Evolutionary conservation across 2,113 vertebrate species (phyloP), one percentile per base, ranked within the genome.

Genomic region (human (Homo sapiens)): DNA sequence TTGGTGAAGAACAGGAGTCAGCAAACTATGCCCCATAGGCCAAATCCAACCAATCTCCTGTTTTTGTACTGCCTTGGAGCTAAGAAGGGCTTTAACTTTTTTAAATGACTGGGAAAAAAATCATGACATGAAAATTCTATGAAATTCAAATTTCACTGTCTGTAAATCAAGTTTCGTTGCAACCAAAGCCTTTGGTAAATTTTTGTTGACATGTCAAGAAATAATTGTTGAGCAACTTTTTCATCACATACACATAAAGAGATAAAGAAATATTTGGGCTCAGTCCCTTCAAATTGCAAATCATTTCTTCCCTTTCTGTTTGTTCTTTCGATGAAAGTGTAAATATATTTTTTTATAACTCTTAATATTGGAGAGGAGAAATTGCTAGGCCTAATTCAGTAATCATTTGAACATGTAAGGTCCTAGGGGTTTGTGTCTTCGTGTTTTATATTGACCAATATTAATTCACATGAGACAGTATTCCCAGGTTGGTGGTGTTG

Each of bases 211-310:
- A 50, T 78, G 16, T 85, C 86, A 93, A 78, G 78, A 96, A 90
- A 52, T 96, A 94, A 55, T 91, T 86, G 52, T 95, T 50, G n/a
- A 95, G 52, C 86, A 55, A 43, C n/a, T 72, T 52, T 22, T 50
- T 64, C 55, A 57, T 75, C 45, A 82, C 25, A 76, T 90, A 93
- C 6, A 89, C 9, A 14, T 57, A 93, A 88, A 78, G 40, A 70
- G 32, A 78, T 76, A 76, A 27, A 81, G 59, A 68, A 89, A 89
- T 83, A 32, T 93, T 38, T 83, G 48, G 13, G 35, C 20, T 79
- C 16, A 93, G 18, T 89, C 43, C 32, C 32, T 5, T 57, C 64
- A 61, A 83, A 8, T 70, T 92, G 92, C 13, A 79, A 52, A 30
- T 83, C 1, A 68, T 92, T 89, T 97, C 66, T 81, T 92, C 22